Conservation (phyloP, 2,888 invertebrate species). For the Cataglyphis rosenhaueri region DNA sequence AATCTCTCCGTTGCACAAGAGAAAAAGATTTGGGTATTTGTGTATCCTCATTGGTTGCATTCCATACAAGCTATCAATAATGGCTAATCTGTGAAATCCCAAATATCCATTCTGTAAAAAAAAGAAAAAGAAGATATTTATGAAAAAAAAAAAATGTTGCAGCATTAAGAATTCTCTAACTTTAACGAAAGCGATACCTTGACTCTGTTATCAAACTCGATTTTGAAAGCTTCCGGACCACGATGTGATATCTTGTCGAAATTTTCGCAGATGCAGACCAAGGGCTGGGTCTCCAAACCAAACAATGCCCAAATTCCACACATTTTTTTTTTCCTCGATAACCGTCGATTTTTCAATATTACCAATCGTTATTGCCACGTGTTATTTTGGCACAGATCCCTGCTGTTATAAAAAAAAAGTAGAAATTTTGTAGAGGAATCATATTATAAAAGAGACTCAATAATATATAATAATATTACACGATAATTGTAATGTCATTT, state of each 20-base stretch:
- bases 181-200: slow-evolving; percentile 84
- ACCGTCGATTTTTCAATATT: not conserved
- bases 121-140: slow-evolving; percentile 6
- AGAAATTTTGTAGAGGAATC: not conserved
- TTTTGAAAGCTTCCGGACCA: slow-evolving; percentile 92
- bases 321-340: slow-evolving; percentile 85
- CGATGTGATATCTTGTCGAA: slow-evolving; percentile 90
- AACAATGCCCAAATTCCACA: slow-evolving; percentile 93
- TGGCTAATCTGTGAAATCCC: slow-evolving; percentile 90
- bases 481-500: not conserved
- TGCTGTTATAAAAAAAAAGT: not conserved
- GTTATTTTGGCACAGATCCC: not conserved
- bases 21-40: slow-evolving; percentile 88
- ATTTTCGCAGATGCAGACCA: slow-evolving; percentile 87
- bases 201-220: slow-evolving; percentile 89
- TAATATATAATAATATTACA: not conserved
- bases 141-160: not conserved
- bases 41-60: slow-evolving; percentile 92
- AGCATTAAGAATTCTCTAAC: not conserved
- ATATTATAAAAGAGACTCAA: not conserved
- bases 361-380: not conserved
- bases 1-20: slow-evolving; percentile 94
- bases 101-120: slow-evolving; percentile 87
- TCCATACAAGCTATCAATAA: slow-evolving; percentile 90
- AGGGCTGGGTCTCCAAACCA: slow-evolving; percentile 87